Percentiles rank a stretch among this genome's conserved stretches.
Evolutionary conservation across 2,113 vertebrate species (phyloP).

Genomic region (Odontophorus gujanensis): DNA sequence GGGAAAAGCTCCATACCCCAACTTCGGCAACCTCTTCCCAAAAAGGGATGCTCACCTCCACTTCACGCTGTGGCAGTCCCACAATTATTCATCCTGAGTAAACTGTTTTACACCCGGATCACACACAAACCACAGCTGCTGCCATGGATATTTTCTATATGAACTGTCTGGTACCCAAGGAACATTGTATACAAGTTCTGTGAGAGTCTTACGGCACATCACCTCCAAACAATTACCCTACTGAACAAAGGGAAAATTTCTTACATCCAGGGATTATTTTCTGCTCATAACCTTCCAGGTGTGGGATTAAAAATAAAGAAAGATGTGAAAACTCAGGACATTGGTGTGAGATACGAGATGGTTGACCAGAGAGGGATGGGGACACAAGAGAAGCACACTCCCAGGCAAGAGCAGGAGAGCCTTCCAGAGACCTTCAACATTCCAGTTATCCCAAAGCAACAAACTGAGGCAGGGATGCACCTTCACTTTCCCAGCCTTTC

Average conservation of each 20-base stretch:
- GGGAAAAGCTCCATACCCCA: background rate
- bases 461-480: background rate
- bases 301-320: background rate
- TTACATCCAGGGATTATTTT: background rate
- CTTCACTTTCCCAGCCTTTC: background rate
- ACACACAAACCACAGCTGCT: background rate
- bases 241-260: background rate
- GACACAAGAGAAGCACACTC: fast-evolving
- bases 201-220: background rate
- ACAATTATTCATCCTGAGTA: background rate
- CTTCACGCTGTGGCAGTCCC: background rate
- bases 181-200: background rate
- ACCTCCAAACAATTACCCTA: background rate
- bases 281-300: background rate
- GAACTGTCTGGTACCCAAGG: background rate
- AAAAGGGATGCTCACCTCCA: background rate
- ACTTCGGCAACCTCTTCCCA: background rate
- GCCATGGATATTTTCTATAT: background rate
- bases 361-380: background rate
- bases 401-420: background rate
- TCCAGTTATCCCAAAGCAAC: background rate
- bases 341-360: background rate
- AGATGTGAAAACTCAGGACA: background rate
- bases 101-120: background rate
- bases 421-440: background rate